phyloP scores from a whole-genome alignment of 2,113 vertebrate genomes.

The Panthera uncia region DNA sequence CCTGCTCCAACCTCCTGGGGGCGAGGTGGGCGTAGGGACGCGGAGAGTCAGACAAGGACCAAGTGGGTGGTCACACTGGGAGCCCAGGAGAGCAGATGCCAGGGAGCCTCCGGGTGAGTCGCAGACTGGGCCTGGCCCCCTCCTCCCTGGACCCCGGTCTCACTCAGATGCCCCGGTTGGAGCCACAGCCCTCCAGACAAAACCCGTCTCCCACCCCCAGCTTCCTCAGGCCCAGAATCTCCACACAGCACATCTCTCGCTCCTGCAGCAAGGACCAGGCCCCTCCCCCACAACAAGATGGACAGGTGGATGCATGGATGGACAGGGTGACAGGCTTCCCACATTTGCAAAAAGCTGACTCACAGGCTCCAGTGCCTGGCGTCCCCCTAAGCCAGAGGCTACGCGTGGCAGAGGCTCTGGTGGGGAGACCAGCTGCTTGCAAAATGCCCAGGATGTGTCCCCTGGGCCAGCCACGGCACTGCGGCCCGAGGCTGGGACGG shows the following conservation, averaged over 20 bases:
- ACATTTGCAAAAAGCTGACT: conserved; percentile 77
- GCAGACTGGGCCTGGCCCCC: not conserved
- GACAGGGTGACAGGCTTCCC: conserved; percentile 51
- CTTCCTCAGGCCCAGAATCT: not conserved
- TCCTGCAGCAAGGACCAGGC: not conserved
- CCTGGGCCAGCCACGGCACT: not conserved
- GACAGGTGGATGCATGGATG: conserved; percentile 50
- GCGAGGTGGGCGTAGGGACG: not conserved
- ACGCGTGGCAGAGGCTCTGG: not conserved
- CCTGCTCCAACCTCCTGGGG: not conserved
- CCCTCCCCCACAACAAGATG: not conserved
- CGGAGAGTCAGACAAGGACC: not conserved
- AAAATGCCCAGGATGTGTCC: conserved; percentile 29
- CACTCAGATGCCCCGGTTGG: not conserved
- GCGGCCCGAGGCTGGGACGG: not conserved
- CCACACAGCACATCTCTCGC: not conserved
- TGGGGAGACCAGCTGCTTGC: conserved; percentile 79
- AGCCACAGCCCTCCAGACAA: not conserved
- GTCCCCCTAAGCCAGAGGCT: conserved; percentile 3
- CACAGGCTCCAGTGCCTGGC: conserved; percentile 38
- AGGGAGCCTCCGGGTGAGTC: not conserved
- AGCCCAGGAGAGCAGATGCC: not conserved
- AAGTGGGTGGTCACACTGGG: not conserved
- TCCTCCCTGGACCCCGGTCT: not conserved
- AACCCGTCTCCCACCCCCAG: not conserved